These are phyloP conservation scores for Megaceryle maxima DNA, from an alignment of 2,113 vertebrate species.

Conservation along the genomic window DNA sequence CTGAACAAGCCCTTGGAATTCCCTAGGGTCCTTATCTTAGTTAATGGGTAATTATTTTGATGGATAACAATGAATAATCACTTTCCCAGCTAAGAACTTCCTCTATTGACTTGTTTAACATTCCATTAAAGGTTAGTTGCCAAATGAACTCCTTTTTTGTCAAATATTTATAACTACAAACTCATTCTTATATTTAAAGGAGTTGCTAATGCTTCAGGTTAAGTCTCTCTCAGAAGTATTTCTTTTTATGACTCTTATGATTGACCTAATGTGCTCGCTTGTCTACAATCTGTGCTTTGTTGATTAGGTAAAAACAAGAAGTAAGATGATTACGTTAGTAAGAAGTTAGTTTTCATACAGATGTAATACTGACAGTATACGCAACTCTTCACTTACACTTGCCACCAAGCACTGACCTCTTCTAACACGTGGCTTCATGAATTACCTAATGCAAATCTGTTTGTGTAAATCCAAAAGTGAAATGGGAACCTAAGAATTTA, in stretches of 20 bases:
- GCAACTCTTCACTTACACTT: background rate
- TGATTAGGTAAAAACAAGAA: background rate
- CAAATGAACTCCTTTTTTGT: constrained; percentile 68
- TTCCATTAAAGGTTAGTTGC: constrained; percentile 69
- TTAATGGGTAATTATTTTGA: constrained; percentile 76
- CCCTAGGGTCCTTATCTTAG: constrained; percentile 76
- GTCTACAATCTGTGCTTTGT: background rate
- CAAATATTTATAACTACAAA: constrained; percentile 54
- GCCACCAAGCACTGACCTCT: background rate
- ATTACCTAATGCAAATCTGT: background rate
- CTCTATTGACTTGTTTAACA: constrained; percentile 80
- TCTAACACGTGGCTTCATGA: background rate
- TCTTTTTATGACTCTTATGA: background rate
- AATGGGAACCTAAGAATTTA: background rate
- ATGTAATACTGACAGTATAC: background rate
- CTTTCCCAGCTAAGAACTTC: constrained; percentile 80
- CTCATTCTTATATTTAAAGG: constrained; percentile 61
- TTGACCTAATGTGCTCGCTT: background rate
- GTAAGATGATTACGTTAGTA: background rate
- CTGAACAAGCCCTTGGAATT: constrained; percentile 76
- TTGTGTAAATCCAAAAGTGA: background rate
- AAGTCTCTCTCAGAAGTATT: background rate
- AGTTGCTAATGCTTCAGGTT: constrained; percentile 30
- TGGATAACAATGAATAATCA: constrained; percentile 77
- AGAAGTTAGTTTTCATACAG: background rate